These are phyloP conservation scores for Malthinus flaveolus DNA, from an alignment of 2,888 invertebrate genomes.

Conservation along the genomic window DNA sequence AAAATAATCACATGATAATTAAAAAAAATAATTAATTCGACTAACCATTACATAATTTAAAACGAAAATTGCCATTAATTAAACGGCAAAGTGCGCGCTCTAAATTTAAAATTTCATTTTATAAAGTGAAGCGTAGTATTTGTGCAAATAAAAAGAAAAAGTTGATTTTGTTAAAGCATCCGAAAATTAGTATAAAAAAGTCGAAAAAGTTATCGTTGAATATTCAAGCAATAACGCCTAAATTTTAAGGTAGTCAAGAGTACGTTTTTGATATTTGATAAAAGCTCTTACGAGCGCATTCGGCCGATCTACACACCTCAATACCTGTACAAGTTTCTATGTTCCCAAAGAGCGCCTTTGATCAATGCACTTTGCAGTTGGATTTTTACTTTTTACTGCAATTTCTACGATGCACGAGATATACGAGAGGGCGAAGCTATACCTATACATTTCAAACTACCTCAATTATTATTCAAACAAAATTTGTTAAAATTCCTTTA, in stretches of 20 bases:
- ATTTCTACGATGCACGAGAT: no score
- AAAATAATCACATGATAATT: constrained; percentile 10
- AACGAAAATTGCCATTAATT: no score
- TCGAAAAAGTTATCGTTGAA: constrained; percentile 33
- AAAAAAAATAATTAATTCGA: no score
- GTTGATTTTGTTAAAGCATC: constrained; percentile 18
- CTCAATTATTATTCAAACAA: no score
- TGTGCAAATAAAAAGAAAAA: neutral
- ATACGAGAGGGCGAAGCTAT: no score
- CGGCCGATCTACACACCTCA: constrained; percentile 50
- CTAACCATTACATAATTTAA: no score
- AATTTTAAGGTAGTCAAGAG: constrained; percentile 45
- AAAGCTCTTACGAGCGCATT: constrained; percentile 49
- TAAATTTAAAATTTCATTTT: neutral
- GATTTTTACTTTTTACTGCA: constrained; percentile 31
- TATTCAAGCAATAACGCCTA: constrained; percentile 49
- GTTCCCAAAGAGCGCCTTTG: constrained; percentile 50
- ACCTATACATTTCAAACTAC: no score
- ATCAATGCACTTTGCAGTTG: constrained; percentile 45
- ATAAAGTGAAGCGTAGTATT: neutral
- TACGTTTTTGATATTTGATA: constrained; percentile 44
- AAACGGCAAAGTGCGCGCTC: neutral
- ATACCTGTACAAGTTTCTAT: constrained; percentile 51
- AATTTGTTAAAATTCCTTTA: no score
- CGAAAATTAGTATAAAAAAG: constrained; percentile 3